A percentile compares a stretch with the other conserved stretches of the same genome.
Conservation (phyloP, 2,888 invertebrate species). For the Cheilosia grossa region DNA sequence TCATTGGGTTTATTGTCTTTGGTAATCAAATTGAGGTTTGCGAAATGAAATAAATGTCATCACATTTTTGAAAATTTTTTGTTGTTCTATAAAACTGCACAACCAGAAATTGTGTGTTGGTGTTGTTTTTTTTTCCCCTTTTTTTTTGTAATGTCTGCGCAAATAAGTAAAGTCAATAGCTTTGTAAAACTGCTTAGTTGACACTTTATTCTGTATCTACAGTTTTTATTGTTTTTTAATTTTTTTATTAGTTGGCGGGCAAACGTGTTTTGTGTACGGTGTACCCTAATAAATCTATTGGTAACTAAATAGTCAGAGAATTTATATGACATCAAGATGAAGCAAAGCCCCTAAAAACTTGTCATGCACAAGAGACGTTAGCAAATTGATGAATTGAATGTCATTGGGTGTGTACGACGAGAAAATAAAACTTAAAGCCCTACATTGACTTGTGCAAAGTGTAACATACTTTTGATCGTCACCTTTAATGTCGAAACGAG, state of each 20-base stretch:
- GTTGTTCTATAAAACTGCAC: too few species aligned
- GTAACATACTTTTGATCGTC: not conserved
- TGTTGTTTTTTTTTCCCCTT: too few species aligned
- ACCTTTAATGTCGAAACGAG: not conserved
- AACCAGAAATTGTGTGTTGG: too few species aligned
- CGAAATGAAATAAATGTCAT: conserved; percentile 1
- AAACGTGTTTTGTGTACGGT: not conserved
- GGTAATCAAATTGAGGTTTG: not conserved
- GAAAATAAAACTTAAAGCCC: not conserved
- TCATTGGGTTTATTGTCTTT: not conserved
- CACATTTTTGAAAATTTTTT: not conserved
- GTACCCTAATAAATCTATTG: not conserved
- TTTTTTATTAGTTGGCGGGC: too few species aligned
- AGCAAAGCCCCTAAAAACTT: not conserved
- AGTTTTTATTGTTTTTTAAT: too few species aligned
- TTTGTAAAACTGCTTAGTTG: conserved; percentile 18
- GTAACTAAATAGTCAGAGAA: not conserved
- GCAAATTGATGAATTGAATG: conserved; percentile 22
- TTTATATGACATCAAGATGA: not conserved
- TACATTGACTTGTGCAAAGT: not conserved
- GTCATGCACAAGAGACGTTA: conserved; percentile 28
- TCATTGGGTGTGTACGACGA: conserved; percentile 21
- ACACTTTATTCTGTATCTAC: not conserved
- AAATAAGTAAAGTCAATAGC: conserved; percentile 36
- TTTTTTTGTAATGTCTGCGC: not conserved